Evolutionary conservation across 2,888 invertebrate species (phyloP).

Genomic region (Sinelater perroti): DNA sequence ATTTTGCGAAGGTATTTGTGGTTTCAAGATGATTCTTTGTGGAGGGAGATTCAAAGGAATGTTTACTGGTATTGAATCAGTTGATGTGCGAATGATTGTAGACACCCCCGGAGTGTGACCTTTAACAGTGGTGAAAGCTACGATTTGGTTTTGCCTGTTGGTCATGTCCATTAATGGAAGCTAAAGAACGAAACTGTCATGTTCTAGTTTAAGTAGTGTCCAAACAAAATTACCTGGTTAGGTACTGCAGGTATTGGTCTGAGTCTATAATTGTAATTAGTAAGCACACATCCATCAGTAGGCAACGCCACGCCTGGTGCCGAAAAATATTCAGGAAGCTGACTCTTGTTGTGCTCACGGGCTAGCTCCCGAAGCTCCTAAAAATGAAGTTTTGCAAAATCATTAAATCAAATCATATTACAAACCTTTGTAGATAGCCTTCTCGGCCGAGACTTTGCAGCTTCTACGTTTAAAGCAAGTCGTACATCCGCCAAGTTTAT

Average conservation of each 20-base stretch:
- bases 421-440: conserved; percentile 26
- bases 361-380: conserved; percentile 38
- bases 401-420: no score
- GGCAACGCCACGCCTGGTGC: conserved; percentile 31
- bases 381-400: conserved; percentile 12
- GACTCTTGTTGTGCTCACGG: conserved; percentile 30
- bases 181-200: conserved; percentile 1
- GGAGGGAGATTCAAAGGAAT: conserved; percentile 22
- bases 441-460: conserved; percentile 6
- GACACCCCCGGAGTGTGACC: conserved; percentile 15
- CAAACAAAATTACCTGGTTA: neutral
- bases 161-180: conserved; percentile 24
- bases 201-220: neutral
- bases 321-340: conserved; percentile 20
- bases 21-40: conserved; percentile 34
- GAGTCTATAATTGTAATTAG: conserved; percentile 32
- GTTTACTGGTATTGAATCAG: conserved; percentile 18
- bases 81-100: conserved; percentile 22
- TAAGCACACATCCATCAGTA: conserved; percentile 15
- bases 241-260: no score
- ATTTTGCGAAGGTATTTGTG: conserved; percentile 1
- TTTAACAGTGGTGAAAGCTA: conserved; percentile 13
- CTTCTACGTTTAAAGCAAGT: conserved; percentile 24
- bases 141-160: conserved; percentile 24
- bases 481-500: conserved; percentile 27